Percentiles rank a stretch among this genome's conserved stretches.
Evolutionary conservation across 2,888 invertebrate genomes (phyloP).

Genomic region (Acanthoscelides obtectus): DNA sequence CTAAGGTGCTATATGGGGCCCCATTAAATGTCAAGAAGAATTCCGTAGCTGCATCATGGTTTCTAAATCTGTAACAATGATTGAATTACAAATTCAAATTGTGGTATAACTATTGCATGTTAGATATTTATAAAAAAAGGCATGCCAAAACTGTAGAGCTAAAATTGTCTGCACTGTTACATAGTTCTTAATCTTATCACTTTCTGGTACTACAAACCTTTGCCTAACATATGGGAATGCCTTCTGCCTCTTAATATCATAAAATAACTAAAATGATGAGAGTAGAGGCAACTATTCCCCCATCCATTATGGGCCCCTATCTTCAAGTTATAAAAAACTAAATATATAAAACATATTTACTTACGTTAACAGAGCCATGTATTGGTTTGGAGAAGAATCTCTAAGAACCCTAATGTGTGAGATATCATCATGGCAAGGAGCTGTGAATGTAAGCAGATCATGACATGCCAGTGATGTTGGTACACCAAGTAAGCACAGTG

Average conservation of each 20-base stretch:
- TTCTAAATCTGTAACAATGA: slow-evolving; percentile 55
- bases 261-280: no score
- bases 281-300: no score
- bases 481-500: slow-evolving; percentile 83
- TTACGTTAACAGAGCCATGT: slow-evolving; percentile 93
- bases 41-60: slow-evolving; percentile 76
- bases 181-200: no score
- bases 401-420: slow-evolving; percentile 88
- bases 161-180: no score
- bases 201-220: no score
- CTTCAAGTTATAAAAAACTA: no score
- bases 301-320: no score
- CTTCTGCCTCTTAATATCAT: no score
- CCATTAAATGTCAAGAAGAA: slow-evolving; percentile 94
- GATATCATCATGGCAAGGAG: slow-evolving; percentile 86
- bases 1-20: slow-evolving; percentile 86
- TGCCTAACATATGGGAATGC: no score
- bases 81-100: neutral
- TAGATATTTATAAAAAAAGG: neutral
- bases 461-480: slow-evolving; percentile 89
- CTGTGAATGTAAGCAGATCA: slow-evolving; percentile 90
- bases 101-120: neutral
- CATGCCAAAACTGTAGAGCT: no score
- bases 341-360: no score
- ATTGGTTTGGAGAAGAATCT: slow-evolving; percentile 90